Evolutionary conservation across 1,140 invertebrate genomes (phyloP), one percentile per base, ranked within the genome.

Genomic region (Platyura marginata): DNA sequence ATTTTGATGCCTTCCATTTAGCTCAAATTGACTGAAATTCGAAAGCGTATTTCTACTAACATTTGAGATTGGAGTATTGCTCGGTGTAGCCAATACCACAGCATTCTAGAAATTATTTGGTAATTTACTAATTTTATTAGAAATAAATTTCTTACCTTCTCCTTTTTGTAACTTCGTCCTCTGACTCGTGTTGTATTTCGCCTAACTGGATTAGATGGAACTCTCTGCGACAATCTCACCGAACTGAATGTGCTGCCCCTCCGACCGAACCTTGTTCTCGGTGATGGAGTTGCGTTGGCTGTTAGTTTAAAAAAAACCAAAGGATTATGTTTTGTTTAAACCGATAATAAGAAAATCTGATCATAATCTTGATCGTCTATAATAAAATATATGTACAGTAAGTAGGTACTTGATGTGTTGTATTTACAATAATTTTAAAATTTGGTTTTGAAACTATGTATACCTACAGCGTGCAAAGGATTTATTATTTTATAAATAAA

Each of bases 171-270:
- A 25, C 58, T 60, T 23, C 58, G 50, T 42, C 45, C 58, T 5
- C 59, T 59, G 3, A 65, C 64, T 23, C 67, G 52, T 3, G 68
- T 70, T 9, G 67, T 70, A 47, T 69, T 70, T 16, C 67, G 51
- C 3, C 67, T 48, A 11, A 68, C 61, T 15, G 65, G 66, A 40
- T 40, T 40, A 40, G 38, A 40, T 13, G 38, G 38, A 21, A 60
- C 49, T 55, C 57, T 61, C 23, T 59, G 62, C 1, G 66, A 62
- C 1, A 69, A 53, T 11, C 67, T 57, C 48, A 70, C 66, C 2
- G 67, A 69, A 45, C 66, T 69, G 46, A 68, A 69, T 4, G 65
- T 68, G 39, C 62, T 62, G 19, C 65, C 59, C 34, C 65, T 61
- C 43, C 59, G 57, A 21, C 54, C 46, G 36, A 52, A 47, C 15